These are phyloP conservation scores for Harpagus bidentatus DNA, from an alignment of 2,113 vertebrate species.

Conservation along the genomic window DNA sequence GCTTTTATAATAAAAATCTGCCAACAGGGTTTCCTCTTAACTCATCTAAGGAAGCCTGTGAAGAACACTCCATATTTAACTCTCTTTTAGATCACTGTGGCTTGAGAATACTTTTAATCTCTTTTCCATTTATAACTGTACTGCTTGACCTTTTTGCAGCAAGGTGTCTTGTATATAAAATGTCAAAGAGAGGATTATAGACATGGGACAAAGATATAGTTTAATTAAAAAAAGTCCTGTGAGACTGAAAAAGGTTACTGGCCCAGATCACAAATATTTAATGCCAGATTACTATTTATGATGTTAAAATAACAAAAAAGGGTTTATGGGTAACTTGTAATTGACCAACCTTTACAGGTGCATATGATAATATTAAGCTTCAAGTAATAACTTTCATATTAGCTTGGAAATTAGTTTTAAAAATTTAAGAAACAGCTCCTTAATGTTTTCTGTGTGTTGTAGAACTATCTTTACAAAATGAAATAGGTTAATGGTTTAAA, in stretches of 20 bases:
- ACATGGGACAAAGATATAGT: constrained; percentile 84
- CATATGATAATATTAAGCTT: constrained; percentile 65
- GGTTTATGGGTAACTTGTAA: constrained; percentile 71
- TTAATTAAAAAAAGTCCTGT: constrained; percentile 84
- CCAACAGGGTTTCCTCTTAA: constrained; percentile 68
- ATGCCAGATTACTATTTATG: constrained; percentile 84
- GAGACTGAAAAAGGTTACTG: constrained; percentile 84
- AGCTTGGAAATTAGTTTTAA: constrained; percentile 52
- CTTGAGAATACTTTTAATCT: constrained; percentile 85
- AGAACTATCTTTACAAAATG: constrained; percentile 27
- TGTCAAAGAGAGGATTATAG: constrained; percentile 84
- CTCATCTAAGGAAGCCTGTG: constrained; percentile 68
- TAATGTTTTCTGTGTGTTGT: constrained; percentile 1
- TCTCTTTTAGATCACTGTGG: constrained; percentile 77
- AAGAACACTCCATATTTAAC: constrained; percentile 77
- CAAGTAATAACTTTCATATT: constrained; percentile 62
- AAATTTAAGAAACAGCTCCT: constrained; percentile 32
- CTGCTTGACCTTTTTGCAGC: constrained; percentile 83
- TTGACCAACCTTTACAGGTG: constrained; percentile 70
- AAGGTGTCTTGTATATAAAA: constrained; percentile 86
- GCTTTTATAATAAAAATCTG: constrained; percentile 70
- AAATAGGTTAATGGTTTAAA: constrained; percentile 31
- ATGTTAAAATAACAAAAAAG: constrained; percentile 75
- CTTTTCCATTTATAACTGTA: constrained; percentile 86
- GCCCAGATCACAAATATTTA: constrained; percentile 86